Percentiles rank a stretch among this genome's conserved stretches.
Conservation (phyloP, 2,888 invertebrate species). For the Erebia aethiops region DNA sequence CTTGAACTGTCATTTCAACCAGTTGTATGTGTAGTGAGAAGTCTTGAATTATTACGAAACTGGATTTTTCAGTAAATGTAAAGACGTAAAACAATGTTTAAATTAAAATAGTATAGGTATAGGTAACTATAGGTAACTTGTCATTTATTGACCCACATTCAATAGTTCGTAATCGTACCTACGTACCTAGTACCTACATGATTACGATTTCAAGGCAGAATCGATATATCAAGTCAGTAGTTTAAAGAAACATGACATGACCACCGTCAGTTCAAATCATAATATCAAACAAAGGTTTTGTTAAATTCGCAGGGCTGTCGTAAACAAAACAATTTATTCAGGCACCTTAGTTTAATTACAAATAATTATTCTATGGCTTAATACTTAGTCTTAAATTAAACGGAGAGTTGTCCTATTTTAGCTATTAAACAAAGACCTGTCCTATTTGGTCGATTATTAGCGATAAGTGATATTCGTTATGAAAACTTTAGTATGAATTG, state of each 20-base stretch:
- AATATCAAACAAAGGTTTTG: conserved; percentile 62
- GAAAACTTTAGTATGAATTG: too few species aligned
- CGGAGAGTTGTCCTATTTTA: too few species aligned
- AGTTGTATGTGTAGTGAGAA: background rate
- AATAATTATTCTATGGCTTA: too few species aligned
- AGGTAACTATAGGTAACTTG: background rate
- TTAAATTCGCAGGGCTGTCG: conserved; percentile 22
- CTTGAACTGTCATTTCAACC: background rate
- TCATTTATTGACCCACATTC: conserved; percentile 18
- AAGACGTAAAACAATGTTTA: background rate
- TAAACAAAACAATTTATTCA: too few species aligned
- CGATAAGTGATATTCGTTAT: too few species aligned
- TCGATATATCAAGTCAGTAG: conserved; percentile 56
- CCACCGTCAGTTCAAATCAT: conserved; percentile 57
- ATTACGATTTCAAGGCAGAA: conserved; percentile 42
- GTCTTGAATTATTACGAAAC: background rate
- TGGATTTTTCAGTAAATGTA: background rate
- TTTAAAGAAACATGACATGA: conserved; percentile 46
- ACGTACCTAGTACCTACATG: conserved; percentile 20
- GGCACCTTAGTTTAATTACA: too few species aligned
- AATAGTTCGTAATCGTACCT: background rate
- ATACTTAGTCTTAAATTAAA: too few species aligned
- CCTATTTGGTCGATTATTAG: too few species aligned
- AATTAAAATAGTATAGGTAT: conserved; percentile 13
- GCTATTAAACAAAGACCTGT: too few species aligned